Evolutionary conservation across 2,797 vertebrate species (phyloP).

Genomic region (Malurus splendens): DNA sequence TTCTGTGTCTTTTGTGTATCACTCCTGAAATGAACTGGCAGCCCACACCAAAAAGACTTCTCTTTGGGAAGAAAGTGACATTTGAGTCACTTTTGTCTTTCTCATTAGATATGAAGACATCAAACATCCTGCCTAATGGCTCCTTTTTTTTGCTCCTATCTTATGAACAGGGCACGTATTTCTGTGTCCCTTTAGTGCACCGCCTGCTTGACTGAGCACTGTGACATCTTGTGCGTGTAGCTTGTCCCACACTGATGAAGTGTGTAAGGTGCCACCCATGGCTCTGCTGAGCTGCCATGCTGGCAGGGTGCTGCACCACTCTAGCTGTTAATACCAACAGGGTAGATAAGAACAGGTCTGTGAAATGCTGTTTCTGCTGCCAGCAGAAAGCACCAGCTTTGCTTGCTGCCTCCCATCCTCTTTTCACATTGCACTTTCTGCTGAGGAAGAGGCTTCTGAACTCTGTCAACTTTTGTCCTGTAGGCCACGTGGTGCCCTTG

Average conservation of each 20-base stretch:
- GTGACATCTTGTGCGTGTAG: fast-evolving
- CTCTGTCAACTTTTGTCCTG: neutral
- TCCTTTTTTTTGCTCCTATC: neutral
- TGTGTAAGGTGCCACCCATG: neutral
- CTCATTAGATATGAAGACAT: neutral
- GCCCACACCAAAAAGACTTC: constrained; percentile 35
- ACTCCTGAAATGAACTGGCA: neutral
- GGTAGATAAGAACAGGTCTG: neutral
- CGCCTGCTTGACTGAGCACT: neutral
- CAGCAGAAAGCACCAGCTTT: neutral
- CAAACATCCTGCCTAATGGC: neutral
- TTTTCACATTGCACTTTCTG: neutral
- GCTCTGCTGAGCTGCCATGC: neutral
- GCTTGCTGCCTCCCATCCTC: neutral
- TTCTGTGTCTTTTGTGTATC: constrained; percentile 5
- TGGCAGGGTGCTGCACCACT: neutral
- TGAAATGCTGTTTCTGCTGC: neutral
- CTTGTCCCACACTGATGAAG: neutral
- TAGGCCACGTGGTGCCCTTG: neutral
- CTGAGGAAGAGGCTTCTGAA: neutral
- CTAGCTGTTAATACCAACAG: neutral
- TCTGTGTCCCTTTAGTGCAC: neutral
- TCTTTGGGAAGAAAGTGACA: constrained; percentile 48
- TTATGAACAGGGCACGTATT: neutral
- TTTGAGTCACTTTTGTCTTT: constrained; percentile 58